Percentiles rank a stretch among this genome's conserved stretches.
These are phyloP conservation scores for Trachelus stipa DNA, from an alignment of 2,888 invertebrate genomes.

Conservation along the genomic window DNA sequence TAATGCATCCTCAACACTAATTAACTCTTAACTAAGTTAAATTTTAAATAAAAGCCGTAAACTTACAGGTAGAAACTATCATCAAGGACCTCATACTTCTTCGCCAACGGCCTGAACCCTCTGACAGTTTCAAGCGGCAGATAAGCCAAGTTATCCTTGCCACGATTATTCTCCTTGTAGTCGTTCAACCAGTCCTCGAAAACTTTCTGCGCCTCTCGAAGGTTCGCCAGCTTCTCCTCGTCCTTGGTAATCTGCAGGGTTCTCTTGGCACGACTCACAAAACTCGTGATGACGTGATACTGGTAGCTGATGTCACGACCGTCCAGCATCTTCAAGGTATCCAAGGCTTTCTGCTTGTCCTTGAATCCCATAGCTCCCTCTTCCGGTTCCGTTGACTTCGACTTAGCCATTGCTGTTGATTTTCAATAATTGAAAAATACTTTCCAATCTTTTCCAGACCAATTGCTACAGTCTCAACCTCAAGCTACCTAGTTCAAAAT, in stretches of 20 bases:
- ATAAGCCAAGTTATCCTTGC: constrained; percentile 78
- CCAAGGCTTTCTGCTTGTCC: constrained; percentile 77
- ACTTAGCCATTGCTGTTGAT: constrained; percentile 51
- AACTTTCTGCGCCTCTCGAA: constrained; percentile 76
- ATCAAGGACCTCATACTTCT: constrained; percentile 68
- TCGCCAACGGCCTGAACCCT: constrained; percentile 69
- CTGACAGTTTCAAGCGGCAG: constrained; percentile 73
- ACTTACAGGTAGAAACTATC: constrained; percentile 56
- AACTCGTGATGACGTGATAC: constrained; percentile 73
- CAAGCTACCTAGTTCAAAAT: too few relatives aligned
- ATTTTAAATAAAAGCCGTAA: not conserved
- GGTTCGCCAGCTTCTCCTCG: constrained; percentile 76
- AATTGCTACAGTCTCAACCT: too few relatives aligned
- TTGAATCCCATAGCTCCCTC: constrained; percentile 79
- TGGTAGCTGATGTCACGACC: constrained; percentile 76
- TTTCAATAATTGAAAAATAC: too few relatives aligned
- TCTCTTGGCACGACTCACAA: constrained; percentile 71
- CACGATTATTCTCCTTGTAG: constrained; percentile 76
- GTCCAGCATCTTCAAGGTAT: constrained; percentile 74
- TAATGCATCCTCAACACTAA: not conserved
- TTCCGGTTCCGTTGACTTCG: constrained; percentile 58
- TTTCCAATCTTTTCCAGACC: too few relatives aligned
- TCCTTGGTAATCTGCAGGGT: constrained; percentile 76
- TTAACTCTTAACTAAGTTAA: not conserved
- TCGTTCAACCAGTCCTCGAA: constrained; percentile 80